Evolutionary conservation across 2,888 invertebrate genomes (phyloP).

Genomic region (Ectemnius lituratus): DNA sequence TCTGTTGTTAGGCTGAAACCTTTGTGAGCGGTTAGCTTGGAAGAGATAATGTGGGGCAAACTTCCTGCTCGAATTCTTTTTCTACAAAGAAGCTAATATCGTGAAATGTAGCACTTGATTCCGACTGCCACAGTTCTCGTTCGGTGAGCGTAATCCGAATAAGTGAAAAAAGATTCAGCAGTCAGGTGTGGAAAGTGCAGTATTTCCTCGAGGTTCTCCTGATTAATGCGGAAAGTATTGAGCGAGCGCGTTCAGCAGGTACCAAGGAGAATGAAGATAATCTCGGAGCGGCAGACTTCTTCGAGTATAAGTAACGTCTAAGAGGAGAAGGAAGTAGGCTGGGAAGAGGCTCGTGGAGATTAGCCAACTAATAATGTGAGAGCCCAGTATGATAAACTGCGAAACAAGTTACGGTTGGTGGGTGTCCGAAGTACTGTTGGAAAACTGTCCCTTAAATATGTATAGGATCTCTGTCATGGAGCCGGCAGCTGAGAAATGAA

Average conservation of each 20-base stretch:
- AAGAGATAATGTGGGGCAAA: too few relatives aligned
- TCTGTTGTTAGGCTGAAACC: too few relatives aligned
- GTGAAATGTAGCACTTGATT: too few relatives aligned
- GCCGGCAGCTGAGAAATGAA: constrained; percentile 24
- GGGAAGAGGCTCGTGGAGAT: neutral
- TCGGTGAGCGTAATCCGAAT: too few relatives aligned
- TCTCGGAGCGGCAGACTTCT: neutral
- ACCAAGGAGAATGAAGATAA: neutral
- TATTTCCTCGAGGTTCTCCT: too few relatives aligned
- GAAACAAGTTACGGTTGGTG: neutral
- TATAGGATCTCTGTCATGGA: constrained; percentile 13
- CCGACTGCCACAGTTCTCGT: too few relatives aligned
- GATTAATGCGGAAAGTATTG: too few relatives aligned
- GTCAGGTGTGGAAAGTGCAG: too few relatives aligned
- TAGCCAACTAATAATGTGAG: constrained; percentile 8
- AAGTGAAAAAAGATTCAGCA: too few relatives aligned
- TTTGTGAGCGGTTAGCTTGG: too few relatives aligned
- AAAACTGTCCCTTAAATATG: constrained; percentile 30
- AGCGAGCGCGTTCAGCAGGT: neutral
- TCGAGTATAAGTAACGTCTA: neutral
- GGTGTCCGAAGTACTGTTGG: constrained; percentile 10
- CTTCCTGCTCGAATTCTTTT: too few relatives aligned
- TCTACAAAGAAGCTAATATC: too few relatives aligned
- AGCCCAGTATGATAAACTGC: constrained; percentile 16
- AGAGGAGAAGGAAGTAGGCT: constrained; percentile 13